phyloP scores from a whole-genome alignment of 2,888 invertebrate genomes.

The Clusia tigrina region DNA sequence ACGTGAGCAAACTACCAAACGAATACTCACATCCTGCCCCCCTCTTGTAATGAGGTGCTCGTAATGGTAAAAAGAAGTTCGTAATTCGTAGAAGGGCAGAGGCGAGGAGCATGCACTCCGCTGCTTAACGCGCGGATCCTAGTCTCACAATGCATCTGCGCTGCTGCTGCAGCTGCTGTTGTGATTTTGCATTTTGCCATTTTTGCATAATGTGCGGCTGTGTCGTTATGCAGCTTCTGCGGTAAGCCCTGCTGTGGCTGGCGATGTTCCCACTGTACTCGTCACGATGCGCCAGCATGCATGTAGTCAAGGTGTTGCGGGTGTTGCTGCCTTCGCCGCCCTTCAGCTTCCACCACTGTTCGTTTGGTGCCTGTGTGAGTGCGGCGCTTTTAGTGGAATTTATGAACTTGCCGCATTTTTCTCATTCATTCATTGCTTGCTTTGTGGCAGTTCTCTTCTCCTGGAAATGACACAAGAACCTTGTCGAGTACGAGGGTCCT shows the following conservation, averaged over 20 bases:
- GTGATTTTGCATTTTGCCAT: neutral
- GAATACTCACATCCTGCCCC: too few species aligned
- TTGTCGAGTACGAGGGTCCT: too few species aligned
- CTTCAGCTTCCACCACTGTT: too few species aligned
- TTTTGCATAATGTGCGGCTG: neutral
- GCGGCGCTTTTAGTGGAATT: slow-evolving; percentile 4
- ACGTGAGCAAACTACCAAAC: too few species aligned
- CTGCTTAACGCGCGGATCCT: too few species aligned
- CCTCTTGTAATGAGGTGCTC: too few species aligned
- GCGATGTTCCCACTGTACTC: neutral
- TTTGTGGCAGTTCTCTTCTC: neutral
- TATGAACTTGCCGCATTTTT: slow-evolving; percentile 6
- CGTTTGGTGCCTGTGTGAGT: neutral
- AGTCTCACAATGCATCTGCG: too few species aligned
- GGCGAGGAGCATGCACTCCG: too few species aligned
- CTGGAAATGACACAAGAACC: neutral
- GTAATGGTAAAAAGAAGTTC: too few species aligned
- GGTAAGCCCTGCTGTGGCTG: neutral
- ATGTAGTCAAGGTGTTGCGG: neutral
- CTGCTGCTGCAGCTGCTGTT: neutral
- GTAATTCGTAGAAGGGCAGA: too few species aligned
- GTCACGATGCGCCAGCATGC: neutral
- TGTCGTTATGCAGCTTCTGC: neutral
- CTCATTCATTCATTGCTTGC: neutral
- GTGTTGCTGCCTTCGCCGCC: too few species aligned